Evolutionary conservation across 1,140 invertebrate species (phyloP).

Genomic region (Thereuonema tuberculata): DNA sequence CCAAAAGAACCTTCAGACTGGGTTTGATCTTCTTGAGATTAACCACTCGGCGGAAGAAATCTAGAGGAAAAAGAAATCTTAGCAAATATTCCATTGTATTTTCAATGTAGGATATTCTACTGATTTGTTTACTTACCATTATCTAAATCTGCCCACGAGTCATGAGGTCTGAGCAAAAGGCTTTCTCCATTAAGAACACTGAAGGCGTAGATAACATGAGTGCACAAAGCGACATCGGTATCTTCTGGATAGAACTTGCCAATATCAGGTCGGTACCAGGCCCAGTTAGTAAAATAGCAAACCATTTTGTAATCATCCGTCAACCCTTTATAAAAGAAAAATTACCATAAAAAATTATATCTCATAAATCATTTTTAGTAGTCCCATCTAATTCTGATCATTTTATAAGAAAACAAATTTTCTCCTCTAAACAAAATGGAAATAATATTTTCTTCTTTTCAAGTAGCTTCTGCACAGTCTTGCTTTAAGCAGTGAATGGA

Average conservation of each 20-base stretch:
- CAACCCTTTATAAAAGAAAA: conserved; percentile 1
- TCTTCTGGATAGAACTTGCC: conserved; percentile 75
- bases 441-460: too few relatives aligned
- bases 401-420: too few relatives aligned
- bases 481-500: too few relatives aligned
- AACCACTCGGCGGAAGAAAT: conserved; percentile 59
- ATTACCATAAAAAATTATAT: conserved; percentile 5
- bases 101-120: not conserved
- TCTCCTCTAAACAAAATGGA: too few relatives aligned
- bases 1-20: conserved; percentile 55
- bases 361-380: not conserved
- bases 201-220: conserved; percentile 78
- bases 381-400: too few relatives aligned
- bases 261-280: conserved; percentile 62
- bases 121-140: conserved; percentile 55
- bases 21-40: conserved; percentile 53
- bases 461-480: too few relatives aligned
- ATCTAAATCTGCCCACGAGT: conserved; percentile 70
- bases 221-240: conserved; percentile 62
- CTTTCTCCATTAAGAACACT: conserved; percentile 65
- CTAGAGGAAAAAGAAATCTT: conserved; percentile 31
- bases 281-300: conserved; percentile 81
- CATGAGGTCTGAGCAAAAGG: conserved; percentile 56
- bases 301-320: conserved; percentile 42
- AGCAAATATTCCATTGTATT: not conserved